Evolutionary conservation across 2,113 vertebrate species (phyloP).

Genomic region (Catharus bicknelli): DNA sequence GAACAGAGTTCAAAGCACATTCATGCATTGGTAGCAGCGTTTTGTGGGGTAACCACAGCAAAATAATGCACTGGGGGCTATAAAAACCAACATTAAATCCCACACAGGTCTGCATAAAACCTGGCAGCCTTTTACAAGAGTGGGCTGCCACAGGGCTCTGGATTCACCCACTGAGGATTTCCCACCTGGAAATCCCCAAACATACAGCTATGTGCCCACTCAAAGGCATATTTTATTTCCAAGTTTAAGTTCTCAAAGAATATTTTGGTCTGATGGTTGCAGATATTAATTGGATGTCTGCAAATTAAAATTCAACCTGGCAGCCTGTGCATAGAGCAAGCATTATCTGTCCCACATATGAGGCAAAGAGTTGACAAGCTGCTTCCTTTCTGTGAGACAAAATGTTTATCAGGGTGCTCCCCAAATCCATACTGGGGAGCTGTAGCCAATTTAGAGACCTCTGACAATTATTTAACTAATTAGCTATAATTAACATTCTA

Average conservation of each 20-base stretch:
- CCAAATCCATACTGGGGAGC: background rate
- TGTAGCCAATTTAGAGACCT: background rate
- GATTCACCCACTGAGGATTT: background rate
- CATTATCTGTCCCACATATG: background rate
- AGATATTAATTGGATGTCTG: background rate
- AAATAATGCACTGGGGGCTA: background rate
- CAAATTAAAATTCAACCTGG: background rate
- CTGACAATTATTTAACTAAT: background rate
- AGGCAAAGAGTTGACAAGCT: background rate
- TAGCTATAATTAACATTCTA: background rate
- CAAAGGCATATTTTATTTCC: background rate
- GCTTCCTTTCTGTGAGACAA: background rate
- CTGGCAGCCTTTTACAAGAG: background rate
- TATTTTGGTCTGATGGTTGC: background rate
- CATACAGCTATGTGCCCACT: fast-evolving
- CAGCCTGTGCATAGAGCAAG: background rate
- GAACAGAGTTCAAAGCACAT: background rate
- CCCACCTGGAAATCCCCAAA: background rate
- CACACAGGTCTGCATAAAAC: background rate
- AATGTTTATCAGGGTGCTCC: background rate
- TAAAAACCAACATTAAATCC: background rate
- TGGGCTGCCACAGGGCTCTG: background rate
- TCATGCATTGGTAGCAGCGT: background rate
- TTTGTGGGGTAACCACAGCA: background rate
- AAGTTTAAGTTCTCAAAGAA: background rate